Conservation (phyloP, 2,113 vertebrate species). For the Malurus alboscapulatus region DNA sequence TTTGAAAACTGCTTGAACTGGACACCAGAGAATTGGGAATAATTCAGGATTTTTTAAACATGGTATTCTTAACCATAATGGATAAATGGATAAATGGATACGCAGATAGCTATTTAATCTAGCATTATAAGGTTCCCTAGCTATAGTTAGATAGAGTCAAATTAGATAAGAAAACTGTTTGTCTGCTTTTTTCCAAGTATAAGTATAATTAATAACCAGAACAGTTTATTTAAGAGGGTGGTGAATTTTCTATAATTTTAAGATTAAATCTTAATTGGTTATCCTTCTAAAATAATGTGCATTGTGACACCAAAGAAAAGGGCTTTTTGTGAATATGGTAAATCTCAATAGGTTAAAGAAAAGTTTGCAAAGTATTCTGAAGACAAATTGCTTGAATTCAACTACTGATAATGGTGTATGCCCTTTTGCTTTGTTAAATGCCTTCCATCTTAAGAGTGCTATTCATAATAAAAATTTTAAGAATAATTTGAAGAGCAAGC, state of each 20-base stretch:
- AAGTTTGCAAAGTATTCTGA: slow-evolving; percentile 43
- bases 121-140: not conserved
- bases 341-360: slow-evolving; percentile 4
- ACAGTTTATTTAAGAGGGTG: slow-evolving; percentile 19
- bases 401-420: not conserved
- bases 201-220: slow-evolving; percentile 39
- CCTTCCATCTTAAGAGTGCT: not conserved
- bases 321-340: not conserved
- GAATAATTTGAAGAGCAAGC: not conserved
- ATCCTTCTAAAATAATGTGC: slow-evolving; percentile 13
- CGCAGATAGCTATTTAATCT: not conserved
- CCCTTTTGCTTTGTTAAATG: not conserved
- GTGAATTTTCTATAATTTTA: slow-evolving; percentile 22
- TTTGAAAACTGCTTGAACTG: not conserved
- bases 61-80: not conserved
- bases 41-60: not conserved
- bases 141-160: not conserved
- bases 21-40: not conserved
- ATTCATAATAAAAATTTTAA: not conserved
- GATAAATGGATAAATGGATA: not conserved
- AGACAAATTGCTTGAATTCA: slow-evolving; percentile 54
- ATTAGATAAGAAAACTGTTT: slow-evolving; percentile 15
- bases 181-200: slow-evolving; percentile 15
- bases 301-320: slow-evolving; percentile 16
- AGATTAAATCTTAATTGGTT: slow-evolving; percentile 59